These are phyloP conservation scores for Oryzias woworae DNA, from an alignment of 2,113 vertebrate genomes.

Conservation along the genomic window DNA sequence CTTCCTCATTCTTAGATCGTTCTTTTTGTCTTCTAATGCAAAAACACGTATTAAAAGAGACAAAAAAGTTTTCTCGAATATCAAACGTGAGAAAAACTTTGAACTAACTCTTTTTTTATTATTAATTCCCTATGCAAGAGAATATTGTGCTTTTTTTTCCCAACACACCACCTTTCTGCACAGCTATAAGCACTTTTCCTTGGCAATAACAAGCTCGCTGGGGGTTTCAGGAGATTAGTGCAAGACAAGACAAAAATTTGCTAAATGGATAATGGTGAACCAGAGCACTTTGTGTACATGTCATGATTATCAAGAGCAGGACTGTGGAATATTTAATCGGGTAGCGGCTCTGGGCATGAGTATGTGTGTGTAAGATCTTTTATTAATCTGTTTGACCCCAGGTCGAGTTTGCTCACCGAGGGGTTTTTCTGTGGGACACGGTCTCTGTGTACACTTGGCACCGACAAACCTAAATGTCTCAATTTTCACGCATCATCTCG, in stretches of 20 bases:
- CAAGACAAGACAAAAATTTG: conserved; percentile 71
- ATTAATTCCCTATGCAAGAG: conserved; percentile 41
- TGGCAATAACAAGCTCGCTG: conserved; percentile 71
- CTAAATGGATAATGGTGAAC: conserved; percentile 73
- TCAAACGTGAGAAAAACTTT: background rate
- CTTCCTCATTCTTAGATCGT: conserved; percentile 16
- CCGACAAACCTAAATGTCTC: conserved; percentile 77
- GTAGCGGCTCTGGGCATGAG: conserved; percentile 71
- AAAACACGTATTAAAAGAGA: conserved; percentile 9
- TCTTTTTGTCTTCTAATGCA: conserved; percentile 6
- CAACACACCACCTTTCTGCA: conserved; percentile 41
- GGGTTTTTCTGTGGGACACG: conserved; percentile 87
- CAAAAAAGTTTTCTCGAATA: background rate
- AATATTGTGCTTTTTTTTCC: conserved; percentile 30
- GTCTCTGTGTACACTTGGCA: conserved; percentile 87
- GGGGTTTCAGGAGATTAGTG: conserved; percentile 69
- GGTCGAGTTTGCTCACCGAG: conserved; percentile 83
- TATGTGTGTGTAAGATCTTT: conserved; percentile 78
- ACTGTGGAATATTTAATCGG: conserved; percentile 84
- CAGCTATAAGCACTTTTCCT: conserved; percentile 71
- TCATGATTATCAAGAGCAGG: conserved; percentile 66
- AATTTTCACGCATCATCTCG: conserved; percentile 24
- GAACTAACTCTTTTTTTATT: conserved; percentile 18
- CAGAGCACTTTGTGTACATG: conserved; percentile 44
- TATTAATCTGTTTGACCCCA: conserved; percentile 97